Base-by-base conservation (phyloP, 2,888 invertebrate species). In the Melanophora roralis region DNA sequence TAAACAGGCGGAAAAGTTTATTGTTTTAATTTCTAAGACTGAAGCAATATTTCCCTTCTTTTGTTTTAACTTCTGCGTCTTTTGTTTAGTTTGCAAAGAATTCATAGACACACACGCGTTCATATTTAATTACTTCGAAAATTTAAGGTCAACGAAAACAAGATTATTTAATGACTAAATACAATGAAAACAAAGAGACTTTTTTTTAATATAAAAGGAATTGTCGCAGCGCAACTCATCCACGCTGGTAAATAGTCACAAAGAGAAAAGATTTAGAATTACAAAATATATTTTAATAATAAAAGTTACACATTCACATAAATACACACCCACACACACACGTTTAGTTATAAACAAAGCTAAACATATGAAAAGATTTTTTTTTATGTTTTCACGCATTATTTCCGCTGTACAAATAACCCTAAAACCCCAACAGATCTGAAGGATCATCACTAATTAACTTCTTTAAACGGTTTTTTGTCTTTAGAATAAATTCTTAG, bases 151-250 rank as follows among this genome's bases (percentile, higher is more conserved):
- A 32, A 1, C 7, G 11, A 32, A 21, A 40, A 38, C 32, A 27
- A 47, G 47, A 65, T 14, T n/a, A 65, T 57, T 65, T 71, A 38
- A 43, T 64, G 55, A 57, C 47, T 47, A 65, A 64, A 40, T 5
- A 32, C 27, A 47, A 65, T 36, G 36, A 62, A 59, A 55, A 64
- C 72, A 64, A 64, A 73, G 55, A 36, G 14, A 57, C 57, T 40
- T 32, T 62, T 51, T 40, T 62, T 51, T 40, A 8, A 49, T 34
- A 51, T 8, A 36, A 32, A 51, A 71, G 49, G 14, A 53, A 53
- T 3, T 8, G 53, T 14, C 34, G 14, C 49, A 40, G 38, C 23
- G 7, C 14, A 27, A 27, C 27, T 27, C 27, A 27, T 5, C 3
- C 27, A 27, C 27, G 0, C 27, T 5, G 12, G 12, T 3, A 40